Percentiles rank a stretch among this genome's conserved stretches.
Conservation (phyloP, 2,113 vertebrate species). For the Bostrychus sinensis region DNA sequence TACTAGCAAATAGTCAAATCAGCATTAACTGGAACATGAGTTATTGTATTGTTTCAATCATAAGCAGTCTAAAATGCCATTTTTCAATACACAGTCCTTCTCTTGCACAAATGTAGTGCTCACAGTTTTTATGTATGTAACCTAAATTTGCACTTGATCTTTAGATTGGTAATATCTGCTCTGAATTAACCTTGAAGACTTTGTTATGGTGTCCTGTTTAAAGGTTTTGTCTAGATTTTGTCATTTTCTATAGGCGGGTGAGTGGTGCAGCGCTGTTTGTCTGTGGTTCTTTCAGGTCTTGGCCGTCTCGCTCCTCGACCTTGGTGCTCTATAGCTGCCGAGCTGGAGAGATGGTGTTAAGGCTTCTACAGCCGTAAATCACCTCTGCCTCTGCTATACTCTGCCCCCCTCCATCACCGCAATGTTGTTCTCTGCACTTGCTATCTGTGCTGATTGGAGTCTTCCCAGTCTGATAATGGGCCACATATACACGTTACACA, state of each 20-base stretch:
- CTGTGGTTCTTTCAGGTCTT: constrained; percentile 43
- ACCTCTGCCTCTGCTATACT: constrained; percentile 25
- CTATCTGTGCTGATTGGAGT: constrained; percentile 70
- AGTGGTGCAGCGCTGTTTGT: constrained; percentile 22
- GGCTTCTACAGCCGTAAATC: constrained; percentile 66
- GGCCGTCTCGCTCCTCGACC: constrained; percentile 60
- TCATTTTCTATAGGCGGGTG: constrained; percentile 32
- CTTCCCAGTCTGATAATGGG: constrained; percentile 70
- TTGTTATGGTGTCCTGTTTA: neutral
- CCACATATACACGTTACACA: constrained; percentile 32
- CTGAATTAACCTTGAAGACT: neutral
- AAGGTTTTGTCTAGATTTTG: neutral
- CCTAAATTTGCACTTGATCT: neutral
- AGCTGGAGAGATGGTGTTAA: constrained; percentile 66
- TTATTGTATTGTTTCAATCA: neutral
- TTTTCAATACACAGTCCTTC: neutral
- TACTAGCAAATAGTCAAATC: constrained; percentile 37
- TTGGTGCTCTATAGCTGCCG: constrained; percentile 65
- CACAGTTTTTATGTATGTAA: neutral
- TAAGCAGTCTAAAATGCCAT: neutral
- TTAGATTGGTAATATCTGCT: neutral
- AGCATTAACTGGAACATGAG: constrained; percentile 31
- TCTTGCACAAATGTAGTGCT: neutral
- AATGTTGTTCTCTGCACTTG: constrained; percentile 56
- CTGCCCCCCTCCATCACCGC: constrained; percentile 13